Evolutionary conservation across 2,797 vertebrate species (phyloP).

Genomic region (Melanotaenia boesemani): DNA sequence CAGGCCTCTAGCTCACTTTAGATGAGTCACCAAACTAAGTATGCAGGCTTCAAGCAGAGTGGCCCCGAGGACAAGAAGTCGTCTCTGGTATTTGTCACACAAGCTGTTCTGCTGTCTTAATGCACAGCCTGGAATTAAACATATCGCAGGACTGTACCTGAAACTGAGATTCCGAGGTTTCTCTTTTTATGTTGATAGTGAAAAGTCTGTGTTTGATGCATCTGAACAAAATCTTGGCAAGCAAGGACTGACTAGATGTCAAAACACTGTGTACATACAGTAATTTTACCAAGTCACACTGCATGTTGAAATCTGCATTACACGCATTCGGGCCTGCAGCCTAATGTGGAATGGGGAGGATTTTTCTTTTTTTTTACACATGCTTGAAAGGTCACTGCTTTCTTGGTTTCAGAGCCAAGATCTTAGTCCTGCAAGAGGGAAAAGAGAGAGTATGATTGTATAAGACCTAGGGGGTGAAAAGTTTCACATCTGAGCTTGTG

Average conservation of each 20-base stretch:
- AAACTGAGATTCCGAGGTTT: neutral
- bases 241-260: neutral
- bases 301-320: conserved; percentile 35
- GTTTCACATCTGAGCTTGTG: conserved; percentile 49
- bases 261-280: neutral
- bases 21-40: conserved; percentile 55
- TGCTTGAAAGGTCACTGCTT: conserved; percentile 67
- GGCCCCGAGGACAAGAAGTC: conserved; percentile 33
- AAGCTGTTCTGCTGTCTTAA: conserved; percentile 23
- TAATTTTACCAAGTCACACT: conserved; percentile 19
- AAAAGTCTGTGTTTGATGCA: neutral
- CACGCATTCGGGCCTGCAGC: conserved; percentile 46
- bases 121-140: conserved; percentile 1
- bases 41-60: conserved; percentile 34
- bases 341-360: conserved; percentile 39
- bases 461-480: conserved; percentile 57
- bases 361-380: conserved; percentile 52
- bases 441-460: conserved; percentile 55
- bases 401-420: conserved; percentile 44
- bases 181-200: neutral
- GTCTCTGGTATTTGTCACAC: conserved; percentile 26
- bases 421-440: conserved; percentile 40
- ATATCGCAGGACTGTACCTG: neutral
- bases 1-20: conserved; percentile 39
- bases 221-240: neutral